Conservation (phyloP, 2,113 vertebrate genomes). For the Gallinago jamesoni region DNA sequence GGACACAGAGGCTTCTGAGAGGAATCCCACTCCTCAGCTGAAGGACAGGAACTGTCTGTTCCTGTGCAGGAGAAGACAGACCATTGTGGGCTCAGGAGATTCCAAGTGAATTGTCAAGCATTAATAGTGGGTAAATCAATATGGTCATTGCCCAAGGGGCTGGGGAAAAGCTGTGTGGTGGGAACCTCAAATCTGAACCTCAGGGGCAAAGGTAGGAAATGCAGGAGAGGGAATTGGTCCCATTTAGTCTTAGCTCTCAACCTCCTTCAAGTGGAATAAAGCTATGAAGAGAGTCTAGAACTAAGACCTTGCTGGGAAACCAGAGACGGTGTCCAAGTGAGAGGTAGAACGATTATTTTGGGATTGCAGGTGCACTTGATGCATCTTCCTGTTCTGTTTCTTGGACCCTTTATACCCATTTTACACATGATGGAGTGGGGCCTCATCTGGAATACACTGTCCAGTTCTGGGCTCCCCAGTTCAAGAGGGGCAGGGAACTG, state of each 20-base stretch:
- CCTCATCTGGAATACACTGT: no score
- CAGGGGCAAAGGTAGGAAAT: not conserved
- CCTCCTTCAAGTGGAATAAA: not conserved
- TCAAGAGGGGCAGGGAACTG: no score
- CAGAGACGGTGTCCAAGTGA: not conserved
- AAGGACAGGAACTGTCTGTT: not conserved
- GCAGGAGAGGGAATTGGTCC: not conserved
- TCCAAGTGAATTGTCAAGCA: rapidly evolving
- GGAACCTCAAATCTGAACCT: not conserved
- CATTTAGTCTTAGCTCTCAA: rapidly evolving
- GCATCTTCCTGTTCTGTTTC: not conserved
- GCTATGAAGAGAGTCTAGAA: not conserved
- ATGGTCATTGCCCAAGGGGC: not conserved
- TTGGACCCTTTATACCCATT: not conserved
- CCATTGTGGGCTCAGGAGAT: not conserved
- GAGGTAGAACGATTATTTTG: not conserved
- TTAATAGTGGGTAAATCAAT: not conserved
- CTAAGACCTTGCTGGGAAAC: not conserved
- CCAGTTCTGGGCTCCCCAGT: no score
- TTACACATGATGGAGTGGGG: no score
- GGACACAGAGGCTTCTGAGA: not conserved
- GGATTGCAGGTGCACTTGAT: not conserved
- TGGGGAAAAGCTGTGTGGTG: rapidly evolving
- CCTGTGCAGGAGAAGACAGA: not conserved
- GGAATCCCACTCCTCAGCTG: not conserved